These are phyloP conservation scores for Mimachlamys varia DNA, from an alignment of 2,888 invertebrate species.

Conservation along the genomic window DNA sequence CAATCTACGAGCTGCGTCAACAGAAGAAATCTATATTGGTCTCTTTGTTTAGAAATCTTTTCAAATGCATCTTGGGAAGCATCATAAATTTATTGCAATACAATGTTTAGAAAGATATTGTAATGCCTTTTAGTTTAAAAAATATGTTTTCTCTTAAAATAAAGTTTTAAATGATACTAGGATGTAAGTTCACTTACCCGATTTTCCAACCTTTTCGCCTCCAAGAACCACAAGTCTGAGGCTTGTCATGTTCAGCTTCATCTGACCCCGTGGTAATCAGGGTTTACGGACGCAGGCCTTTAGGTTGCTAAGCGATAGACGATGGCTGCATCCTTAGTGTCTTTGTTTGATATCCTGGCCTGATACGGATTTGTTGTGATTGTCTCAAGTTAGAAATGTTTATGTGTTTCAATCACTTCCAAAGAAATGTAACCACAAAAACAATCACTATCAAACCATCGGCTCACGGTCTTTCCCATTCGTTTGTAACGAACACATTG, in stretches of 20 bases:
- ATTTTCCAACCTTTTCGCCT: slow-evolving; percentile 67
- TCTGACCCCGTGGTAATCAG: background rate
- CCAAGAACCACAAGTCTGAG: slow-evolving; percentile 67
- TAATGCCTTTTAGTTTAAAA: no score
- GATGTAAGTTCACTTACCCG: slow-evolving; percentile 58
- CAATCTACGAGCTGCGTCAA: no score
- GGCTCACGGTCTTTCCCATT: background rate
- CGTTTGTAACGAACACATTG: background rate
- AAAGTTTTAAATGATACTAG: no score
- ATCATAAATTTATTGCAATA: no score
- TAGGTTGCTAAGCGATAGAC: background rate
- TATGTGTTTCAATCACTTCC: background rate
- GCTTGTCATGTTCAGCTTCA: slow-evolving; percentile 52
- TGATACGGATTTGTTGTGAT: background rate
- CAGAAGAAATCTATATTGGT: no score
- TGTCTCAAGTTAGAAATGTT: no score
- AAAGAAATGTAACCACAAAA: background rate
- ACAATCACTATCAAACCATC: background rate
- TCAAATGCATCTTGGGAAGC: no score
- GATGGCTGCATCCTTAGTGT: background rate
- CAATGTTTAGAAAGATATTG: no score
- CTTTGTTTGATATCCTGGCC: background rate
- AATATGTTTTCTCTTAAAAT: no score
- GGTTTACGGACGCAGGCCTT: background rate
- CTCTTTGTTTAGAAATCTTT: no score